Evolutionary conservation across 2,113 vertebrate species (phyloP).

Genomic region (Hemibagrus wyckioides): DNA sequence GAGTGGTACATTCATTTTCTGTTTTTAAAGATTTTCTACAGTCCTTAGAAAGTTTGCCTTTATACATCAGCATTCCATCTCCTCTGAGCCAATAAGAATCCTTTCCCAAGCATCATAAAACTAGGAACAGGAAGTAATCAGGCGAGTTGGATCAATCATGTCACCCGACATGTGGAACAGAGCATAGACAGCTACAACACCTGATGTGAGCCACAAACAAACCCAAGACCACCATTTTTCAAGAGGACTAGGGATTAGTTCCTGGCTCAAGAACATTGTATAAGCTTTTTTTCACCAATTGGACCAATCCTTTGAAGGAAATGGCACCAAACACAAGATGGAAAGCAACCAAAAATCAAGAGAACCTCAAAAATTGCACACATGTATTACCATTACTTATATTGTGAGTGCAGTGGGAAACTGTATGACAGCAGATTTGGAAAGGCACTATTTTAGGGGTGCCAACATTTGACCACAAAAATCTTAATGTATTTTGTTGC

Average conservation of each 20-base stretch:
- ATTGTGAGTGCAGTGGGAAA: not conserved
- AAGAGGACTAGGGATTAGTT: not conserved
- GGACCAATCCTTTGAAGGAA: not conserved
- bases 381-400: not conserved
- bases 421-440: not conserved
- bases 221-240: not conserved
- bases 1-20: not conserved
- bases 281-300: not conserved
- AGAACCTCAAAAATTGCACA: not conserved
- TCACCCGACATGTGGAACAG: not conserved
- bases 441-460: not conserved
- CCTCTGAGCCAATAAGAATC: not conserved
- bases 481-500: not conserved
- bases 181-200: not conserved
- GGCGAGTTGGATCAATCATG: not conserved
- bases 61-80: not conserved
- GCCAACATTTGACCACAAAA: not conserved
- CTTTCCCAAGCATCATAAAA: not conserved
- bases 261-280: not conserved
- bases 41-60: not conserved
- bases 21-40: not conserved
- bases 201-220: not conserved
- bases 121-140: no score
- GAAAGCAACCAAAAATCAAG: not conserved
- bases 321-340: not conserved